These are phyloP conservation scores for Fopius arisanus DNA, from an alignment of 1,140 invertebrate species.

Conservation along the genomic window DNA sequence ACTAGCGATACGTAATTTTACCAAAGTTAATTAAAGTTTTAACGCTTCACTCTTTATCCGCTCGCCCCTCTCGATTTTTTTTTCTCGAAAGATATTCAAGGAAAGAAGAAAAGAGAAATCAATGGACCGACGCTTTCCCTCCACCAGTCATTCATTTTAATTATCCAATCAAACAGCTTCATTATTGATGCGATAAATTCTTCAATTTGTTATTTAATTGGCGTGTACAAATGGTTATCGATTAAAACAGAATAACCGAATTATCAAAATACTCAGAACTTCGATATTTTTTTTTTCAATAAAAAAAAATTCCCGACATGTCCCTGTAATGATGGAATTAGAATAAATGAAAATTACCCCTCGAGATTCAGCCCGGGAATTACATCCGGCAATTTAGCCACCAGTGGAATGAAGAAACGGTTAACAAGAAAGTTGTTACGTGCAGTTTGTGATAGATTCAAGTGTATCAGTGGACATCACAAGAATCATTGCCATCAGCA, in stretches of 20 bases:
- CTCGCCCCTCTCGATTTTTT: not conserved
- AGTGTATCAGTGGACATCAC: not conserved
- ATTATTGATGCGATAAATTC: too few species aligned
- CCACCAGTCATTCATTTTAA: too few species aligned
- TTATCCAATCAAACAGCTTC: too few species aligned
- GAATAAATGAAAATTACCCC: conserved; percentile 33
- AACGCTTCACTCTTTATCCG: not conserved
- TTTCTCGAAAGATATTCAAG: not conserved
- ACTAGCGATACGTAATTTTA: conserved; percentile 41
- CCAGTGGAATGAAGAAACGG: not conserved
- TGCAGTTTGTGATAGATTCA: not conserved
- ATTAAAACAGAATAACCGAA: too few species aligned
- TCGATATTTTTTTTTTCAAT: too few species aligned
- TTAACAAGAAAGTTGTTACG: conserved; percentile 14
- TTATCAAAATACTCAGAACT: too few species aligned
- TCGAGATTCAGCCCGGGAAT: conserved; percentile 27
- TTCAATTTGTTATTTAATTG: too few species aligned
- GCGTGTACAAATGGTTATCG: too few species aligned
- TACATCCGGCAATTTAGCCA: conserved; percentile 34
- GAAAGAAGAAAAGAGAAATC: too few species aligned
- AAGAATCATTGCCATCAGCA: not conserved
- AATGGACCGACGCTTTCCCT: too few species aligned
- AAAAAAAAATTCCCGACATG: conserved; percentile 10
- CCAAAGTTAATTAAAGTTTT: conserved; percentile 37
- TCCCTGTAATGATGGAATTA: conserved; percentile 25